phyloP scores from a whole-genome alignment of 2,797 vertebrate species.

The Phyllotis vaccarum region DNA sequence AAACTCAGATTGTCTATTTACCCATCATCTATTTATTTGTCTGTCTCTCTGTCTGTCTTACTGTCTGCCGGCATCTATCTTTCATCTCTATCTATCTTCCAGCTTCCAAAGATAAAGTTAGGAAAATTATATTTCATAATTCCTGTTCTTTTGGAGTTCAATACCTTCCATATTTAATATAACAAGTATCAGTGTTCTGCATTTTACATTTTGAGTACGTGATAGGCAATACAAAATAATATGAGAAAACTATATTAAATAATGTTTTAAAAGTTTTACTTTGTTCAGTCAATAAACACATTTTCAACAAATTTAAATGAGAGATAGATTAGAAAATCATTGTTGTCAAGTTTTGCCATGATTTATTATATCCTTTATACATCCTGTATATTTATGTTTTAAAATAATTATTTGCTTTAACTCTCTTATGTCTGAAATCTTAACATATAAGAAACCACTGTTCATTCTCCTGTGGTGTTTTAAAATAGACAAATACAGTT shows the following conservation, averaged over 20 bases:
- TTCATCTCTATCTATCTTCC: background rate
- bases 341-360: background rate
- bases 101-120: background rate
- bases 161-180: background rate
- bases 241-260: background rate
- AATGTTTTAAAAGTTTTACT: background rate
- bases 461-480: background rate
- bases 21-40: background rate
- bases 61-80: background rate
- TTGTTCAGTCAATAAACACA: background rate
- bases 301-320: conserved; percentile 34
- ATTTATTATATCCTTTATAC: background rate
- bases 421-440: background rate
- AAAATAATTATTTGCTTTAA: background rate
- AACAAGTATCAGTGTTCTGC: background rate
- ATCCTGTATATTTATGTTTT: background rate
- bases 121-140: background rate
- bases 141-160: background rate
- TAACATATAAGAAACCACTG: background rate
- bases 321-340: background rate
- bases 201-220: background rate
- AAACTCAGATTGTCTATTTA: conserved; percentile 2
- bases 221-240: background rate
- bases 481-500: conserved; percentile 1
- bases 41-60: background rate